Base-by-base conservation (phyloP, 1,140 invertebrate species). In the Solenopsis invicta region DNA sequence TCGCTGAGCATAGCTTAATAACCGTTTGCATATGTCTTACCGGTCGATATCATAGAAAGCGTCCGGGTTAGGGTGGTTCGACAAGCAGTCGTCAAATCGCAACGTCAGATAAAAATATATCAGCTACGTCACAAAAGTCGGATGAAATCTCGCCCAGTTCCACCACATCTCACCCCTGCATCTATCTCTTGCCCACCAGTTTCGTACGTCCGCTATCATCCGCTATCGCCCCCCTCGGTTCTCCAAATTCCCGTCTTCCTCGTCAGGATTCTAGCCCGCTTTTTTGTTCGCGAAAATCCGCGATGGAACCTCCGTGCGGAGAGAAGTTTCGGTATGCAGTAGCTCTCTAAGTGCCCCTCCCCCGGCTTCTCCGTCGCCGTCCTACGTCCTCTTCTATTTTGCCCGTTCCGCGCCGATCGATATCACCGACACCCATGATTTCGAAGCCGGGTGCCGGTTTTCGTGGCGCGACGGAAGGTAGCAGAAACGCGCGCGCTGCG, bases 101-200 rank as follows among this genome's bases (percentile, higher is more conserved):
- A 24, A 74, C 41, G 54, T 66, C 74, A 80, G 82, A 66, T 85
- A 85, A 78, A 85, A 85, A 85, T 85, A 78, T 69, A 74, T 86
- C 82, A 77, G 59, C 45, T 18, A 64, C 54, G 56, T 84, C 86
- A 64, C 54, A 50, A 82, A 69, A 85, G 72, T 62, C 81, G 34
- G 71, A 85, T 85, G 48, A 61, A 87, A 87, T 86, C 56, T 85
- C 75, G 13, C 29, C 34, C 13, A 13, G 24, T 21, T 21, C 37
- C 54, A 16, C 74, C 45, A 37, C 61, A 75, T 50, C 62, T 48
- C 80, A 29, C 67, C 66, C 29, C 29, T n/a, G n/a, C 29, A 66
- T 78, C 76, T 37, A 34, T 29, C 18, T 4, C 29, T n/a, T 12
- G 24, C 24, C 54, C 1, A 13, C 24, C 29, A 41, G 3, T n/a